Base-by-base conservation (phyloP, 2,113 vertebrate species). In the Ammodytes dubius region DNA sequence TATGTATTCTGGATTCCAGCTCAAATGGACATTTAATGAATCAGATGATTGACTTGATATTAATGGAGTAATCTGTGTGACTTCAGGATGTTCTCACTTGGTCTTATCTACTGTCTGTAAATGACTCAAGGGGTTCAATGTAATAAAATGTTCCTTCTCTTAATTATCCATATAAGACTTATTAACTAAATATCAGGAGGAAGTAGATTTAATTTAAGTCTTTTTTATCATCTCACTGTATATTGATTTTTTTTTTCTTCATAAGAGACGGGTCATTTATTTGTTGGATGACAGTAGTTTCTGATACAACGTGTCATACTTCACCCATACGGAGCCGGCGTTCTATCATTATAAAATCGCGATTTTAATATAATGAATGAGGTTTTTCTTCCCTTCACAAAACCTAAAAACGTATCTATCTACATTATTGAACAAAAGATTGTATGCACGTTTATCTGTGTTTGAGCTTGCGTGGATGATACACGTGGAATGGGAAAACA, bases 11-110 rank as follows among this genome's bases (percentile, higher is more conserved):
- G 10, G 56, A 54, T 42, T 57, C 2, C 7, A 17, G 1, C 56
- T 52, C 6, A 66, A 81, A 61, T 74, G 15, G 68, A 35, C 37
- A 45, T 65, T 57, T 45, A 77, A 82, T 49, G 63, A 49, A 45
- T 74, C 10, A 54, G 40, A 81, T 19, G 42, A 47, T 57, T 57
- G 37, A 70, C 50, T 70, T 49, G 13, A 63, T 47, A 14, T 59
- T 56, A 53, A 43, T 60, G 47, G 35, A 50, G 35, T 61, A 42
- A 50, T 71, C 35, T 40, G 50, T 79, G 59, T 65, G 43, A 47
- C 50, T 63, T 70, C 5, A 63, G 19, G 42, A 58, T 43, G 57
- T 57, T 50, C 35, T 9, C 49, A 46, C 9, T 58, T 57, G 9
- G 15, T 66, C 13, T 65, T 61, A 61, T 76, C 45, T 45, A 3